Evolutionary conservation across 2,113 vertebrate species (phyloP).

Genomic region (Poeciliopsis occidentalis): DNA sequence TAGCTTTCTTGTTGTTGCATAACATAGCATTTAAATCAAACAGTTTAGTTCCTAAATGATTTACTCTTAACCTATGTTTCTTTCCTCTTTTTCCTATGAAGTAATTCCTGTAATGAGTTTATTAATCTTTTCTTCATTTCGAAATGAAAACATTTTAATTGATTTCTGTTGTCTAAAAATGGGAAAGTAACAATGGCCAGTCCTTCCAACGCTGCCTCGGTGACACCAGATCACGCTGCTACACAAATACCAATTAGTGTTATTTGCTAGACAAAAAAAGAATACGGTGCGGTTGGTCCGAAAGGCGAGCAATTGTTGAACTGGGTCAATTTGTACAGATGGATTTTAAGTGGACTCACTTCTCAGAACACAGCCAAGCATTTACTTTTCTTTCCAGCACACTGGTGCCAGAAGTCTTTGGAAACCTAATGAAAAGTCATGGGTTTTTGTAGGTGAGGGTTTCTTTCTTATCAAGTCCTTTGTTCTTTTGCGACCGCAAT

Average conservation of each 20-base stretch:
- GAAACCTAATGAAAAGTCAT: slow-evolving; percentile 19
- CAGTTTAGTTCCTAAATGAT: neutral
- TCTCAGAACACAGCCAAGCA: slow-evolving; percentile 35
- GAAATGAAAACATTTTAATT: neutral
- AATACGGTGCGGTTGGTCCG: neutral
- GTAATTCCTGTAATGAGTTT: neutral
- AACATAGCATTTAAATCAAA: slow-evolving; percentile 3
- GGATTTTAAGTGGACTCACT: slow-evolving; percentile 36
- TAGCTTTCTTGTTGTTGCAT: neutral
- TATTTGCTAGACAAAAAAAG: slow-evolving; percentile 5
- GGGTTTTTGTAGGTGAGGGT: slow-evolving; percentile 1
- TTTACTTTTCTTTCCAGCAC: slow-evolving; percentile 60
- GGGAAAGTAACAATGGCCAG: neutral
- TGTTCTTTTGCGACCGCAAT: neutral
- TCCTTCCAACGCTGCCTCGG: neutral
- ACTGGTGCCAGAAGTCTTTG: slow-evolving; percentile 28
- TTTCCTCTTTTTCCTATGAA: neutral
- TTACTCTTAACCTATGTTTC: neutral
- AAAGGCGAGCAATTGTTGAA: slow-evolving; percentile 7
- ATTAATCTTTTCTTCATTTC: neutral
- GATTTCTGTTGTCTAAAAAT: neutral
- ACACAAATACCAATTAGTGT: slow-evolving; percentile 32
- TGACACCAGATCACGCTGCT: neutral
- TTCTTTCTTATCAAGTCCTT: neutral
- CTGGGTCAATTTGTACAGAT: slow-evolving; percentile 51